Evolutionary conservation across 2,797 vertebrate species (phyloP).

Genomic region (Pagetopsis macropterus): DNA sequence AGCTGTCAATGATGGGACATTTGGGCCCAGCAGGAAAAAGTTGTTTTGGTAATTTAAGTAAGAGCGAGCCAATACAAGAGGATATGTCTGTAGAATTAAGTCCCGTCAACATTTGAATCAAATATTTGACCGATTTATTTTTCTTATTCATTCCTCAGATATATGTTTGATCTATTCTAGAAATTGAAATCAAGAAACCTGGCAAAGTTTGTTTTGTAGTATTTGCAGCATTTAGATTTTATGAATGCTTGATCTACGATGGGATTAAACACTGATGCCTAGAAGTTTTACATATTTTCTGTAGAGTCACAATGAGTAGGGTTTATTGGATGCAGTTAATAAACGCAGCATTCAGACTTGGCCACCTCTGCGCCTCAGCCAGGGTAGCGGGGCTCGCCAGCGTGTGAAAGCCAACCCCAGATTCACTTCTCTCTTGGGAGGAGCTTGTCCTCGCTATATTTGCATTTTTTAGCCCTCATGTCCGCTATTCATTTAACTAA

Average conservation of each 20-base stretch:
- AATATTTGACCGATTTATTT: not conserved
- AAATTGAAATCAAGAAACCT: not conserved
- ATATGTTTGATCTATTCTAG: not conserved
- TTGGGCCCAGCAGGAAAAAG: not conserved
- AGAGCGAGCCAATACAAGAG: not conserved
- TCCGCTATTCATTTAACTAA: no score
- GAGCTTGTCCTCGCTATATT: no score
- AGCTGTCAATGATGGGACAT: constrained; percentile 1
- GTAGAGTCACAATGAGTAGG: no score
- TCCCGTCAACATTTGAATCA: not conserved
- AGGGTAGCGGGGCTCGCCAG: no score
- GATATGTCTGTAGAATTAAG: not conserved
- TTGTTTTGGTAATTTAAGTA: not conserved
- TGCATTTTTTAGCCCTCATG: no score
- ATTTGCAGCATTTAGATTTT: no score
- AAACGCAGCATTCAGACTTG: no score
- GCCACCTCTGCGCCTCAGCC: no score
- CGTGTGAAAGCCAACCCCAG: no score
- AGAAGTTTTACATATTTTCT: not conserved
- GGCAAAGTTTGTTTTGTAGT: not conserved
- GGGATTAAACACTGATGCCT: not conserved
- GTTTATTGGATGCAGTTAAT: no score
- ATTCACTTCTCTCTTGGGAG: no score
- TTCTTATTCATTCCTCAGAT: not conserved
- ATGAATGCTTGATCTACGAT: not conserved